Percentiles rank a stretch among this genome's conserved stretches.
Conservation (phyloP, 1,140 invertebrate species). For the Nasonia vitripennis region DNA sequence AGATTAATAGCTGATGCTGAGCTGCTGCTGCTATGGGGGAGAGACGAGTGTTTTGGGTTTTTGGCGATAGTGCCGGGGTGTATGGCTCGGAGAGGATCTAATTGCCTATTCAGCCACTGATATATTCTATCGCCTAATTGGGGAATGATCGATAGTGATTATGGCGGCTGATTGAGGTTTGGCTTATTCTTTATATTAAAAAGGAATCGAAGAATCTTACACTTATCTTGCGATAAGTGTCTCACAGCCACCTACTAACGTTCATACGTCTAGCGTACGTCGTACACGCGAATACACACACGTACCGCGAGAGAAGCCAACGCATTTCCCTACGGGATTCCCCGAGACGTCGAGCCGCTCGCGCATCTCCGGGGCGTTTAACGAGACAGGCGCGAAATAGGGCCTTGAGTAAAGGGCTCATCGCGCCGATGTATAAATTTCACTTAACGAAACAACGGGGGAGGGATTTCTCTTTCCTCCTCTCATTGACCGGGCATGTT, state of each 20-base stretch:
- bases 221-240: background rate
- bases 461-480: background rate
- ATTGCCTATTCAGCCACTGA: background rate
- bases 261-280: background rate
- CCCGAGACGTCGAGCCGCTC: background rate
- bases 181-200: too few relatives aligned
- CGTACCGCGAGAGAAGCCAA: background rate
- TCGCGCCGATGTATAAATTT: constrained; percentile 7
- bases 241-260: background rate
- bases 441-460: background rate
- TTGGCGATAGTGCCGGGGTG: background rate
- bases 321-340: background rate
- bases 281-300: background rate
- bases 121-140: background rate
- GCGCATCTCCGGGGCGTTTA: background rate
- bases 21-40: background rate
- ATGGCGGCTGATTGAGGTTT: too few relatives aligned
- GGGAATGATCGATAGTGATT: background rate
- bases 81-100: background rate
- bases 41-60: background rate
- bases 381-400: constrained; percentile 20
- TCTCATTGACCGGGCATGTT: background rate
- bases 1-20: background rate
- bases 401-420: background rate
- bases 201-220: too few relatives aligned